Conservation (phyloP, 30 jellyfish, hydroid and myxozoan species). For the Sanderia malayensis region DNA sequence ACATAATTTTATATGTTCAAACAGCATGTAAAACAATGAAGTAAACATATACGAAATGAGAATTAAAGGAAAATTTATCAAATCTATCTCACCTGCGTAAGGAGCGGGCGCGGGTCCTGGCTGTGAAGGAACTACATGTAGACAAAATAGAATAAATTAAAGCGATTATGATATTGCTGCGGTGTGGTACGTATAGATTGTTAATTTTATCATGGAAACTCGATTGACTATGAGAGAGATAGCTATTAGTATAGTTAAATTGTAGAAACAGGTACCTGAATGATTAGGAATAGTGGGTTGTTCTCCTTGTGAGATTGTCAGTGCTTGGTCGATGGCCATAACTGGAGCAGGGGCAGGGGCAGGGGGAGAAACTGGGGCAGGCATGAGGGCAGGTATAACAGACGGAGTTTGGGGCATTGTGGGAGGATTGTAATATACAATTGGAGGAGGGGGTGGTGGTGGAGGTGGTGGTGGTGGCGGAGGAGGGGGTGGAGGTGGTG, state of each 20-base stretch:
- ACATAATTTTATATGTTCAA: no score
- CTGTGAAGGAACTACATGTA: no score
- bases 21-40: neutral
- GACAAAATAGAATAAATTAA: no score
- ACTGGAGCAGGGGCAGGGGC: conserved; percentile 54
- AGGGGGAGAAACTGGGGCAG: conserved; percentile 24
- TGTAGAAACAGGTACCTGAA: no score
- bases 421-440: conserved; percentile 25
- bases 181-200: no score
- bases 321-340: conserved; percentile 41
- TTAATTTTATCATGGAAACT: no score
- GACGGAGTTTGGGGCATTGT: conserved; percentile 39
- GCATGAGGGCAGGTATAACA: conserved; percentile 22
- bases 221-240: no score
- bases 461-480: conserved; percentile 62
- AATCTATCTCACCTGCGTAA: conserved; percentile 59
- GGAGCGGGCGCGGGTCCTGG: conserved; percentile 31
- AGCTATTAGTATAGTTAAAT: no score
- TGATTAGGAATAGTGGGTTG: conserved; percentile 2
- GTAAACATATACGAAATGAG: no score
- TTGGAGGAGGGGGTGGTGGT: conserved; percentile 41
- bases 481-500: conserved; percentile 57
- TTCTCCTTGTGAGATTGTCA: conserved; percentile 27
- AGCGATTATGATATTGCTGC: no score
- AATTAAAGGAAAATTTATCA: no score